These are phyloP conservation scores for Phrynosoma blainvillii DNA, from an alignment of 2,113 vertebrate species.

Conservation along the genomic window DNA sequence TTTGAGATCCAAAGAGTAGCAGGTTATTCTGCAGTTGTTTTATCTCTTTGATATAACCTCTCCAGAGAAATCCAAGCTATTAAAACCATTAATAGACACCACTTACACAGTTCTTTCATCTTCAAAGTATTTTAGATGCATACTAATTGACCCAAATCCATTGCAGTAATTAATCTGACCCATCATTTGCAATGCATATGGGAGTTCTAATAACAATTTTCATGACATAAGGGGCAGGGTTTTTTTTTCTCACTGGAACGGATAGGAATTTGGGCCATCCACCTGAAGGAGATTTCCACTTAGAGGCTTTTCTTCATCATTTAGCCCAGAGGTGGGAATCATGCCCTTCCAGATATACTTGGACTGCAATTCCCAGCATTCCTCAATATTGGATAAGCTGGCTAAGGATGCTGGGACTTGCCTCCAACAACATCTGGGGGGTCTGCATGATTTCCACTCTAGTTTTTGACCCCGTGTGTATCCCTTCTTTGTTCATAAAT, in stretches of 20 bases:
- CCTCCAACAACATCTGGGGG: too few species aligned
- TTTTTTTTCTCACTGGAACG: constrained; percentile 4
- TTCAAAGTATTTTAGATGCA: constrained; percentile 55
- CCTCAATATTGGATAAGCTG: too few species aligned
- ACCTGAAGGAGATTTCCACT: not conserved
- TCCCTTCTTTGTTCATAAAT: not conserved
- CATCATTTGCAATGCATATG: constrained; percentile 41
- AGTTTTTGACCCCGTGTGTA: not conserved
- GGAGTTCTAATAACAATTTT: constrained; percentile 16
- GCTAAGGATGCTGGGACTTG: too few species aligned
- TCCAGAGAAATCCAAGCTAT: constrained; percentile 38
- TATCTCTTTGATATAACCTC: constrained; percentile 3
- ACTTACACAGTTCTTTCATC: constrained; percentile 56
- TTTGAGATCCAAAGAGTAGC: not conserved
- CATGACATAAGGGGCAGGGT: constrained; percentile 11
- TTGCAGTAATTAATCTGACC: constrained; percentile 54
- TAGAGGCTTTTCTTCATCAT: not conserved
- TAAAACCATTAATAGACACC: constrained; percentile 30
- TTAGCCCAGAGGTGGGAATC: not conserved
- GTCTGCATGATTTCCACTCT: not conserved
- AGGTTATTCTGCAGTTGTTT: constrained; percentile 22
- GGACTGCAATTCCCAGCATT: too few species aligned
- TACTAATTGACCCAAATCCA: constrained; percentile 57
- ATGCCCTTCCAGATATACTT: not conserved
- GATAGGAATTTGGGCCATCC: not conserved